phyloP scores from a whole-genome alignment of 2,888 invertebrate species.

The Carabus problematicus region DNA sequence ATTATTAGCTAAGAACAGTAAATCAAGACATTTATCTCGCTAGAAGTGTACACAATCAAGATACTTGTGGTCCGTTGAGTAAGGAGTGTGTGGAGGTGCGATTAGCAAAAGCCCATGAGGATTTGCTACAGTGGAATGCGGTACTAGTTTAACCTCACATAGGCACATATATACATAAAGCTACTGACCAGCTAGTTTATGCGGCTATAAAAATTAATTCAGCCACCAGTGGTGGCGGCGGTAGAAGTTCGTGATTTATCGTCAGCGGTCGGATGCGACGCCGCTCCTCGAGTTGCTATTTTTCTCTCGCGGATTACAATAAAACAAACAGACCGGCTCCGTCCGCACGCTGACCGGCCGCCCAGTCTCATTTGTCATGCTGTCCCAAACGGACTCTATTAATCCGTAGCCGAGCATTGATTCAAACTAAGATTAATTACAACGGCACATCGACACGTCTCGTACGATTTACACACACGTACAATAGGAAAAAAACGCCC shows the following conservation, averaged over 20 bases:
- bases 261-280: not conserved
- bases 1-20: too few relatives aligned
- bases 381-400: slow-evolving; percentile 44
- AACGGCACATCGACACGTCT: slow-evolving; percentile 2
- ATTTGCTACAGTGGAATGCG: too few relatives aligned
- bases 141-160: too few relatives aligned
- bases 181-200: slow-evolving; percentile 19
- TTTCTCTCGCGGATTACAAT: slow-evolving; percentile 37
- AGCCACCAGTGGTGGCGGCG: not conserved
- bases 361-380: slow-evolving; percentile 36
- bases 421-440: slow-evolving; percentile 47
- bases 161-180: not conserved
- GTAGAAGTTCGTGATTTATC: too few relatives aligned
- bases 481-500: too few relatives aligned
- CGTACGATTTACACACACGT: not conserved
- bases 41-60: too few relatives aligned
- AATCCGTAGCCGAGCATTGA: slow-evolving; percentile 43
- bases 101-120: too few relatives aligned
- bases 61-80: too few relatives aligned
- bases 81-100: too few relatives aligned
- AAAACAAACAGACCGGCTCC: slow-evolving; percentile 32
- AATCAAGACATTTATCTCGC: too few relatives aligned
- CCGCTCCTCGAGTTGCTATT: slow-evolving; percentile 25
- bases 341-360: slow-evolving; percentile 18
- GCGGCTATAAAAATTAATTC: slow-evolving; percentile 37